Percentiles rank a stretch among this genome's conserved stretches.
These are phyloP conservation scores for Bombus consobrinus DNA, from an alignment of 1,140 invertebrate genomes.

Conservation along the genomic window DNA sequence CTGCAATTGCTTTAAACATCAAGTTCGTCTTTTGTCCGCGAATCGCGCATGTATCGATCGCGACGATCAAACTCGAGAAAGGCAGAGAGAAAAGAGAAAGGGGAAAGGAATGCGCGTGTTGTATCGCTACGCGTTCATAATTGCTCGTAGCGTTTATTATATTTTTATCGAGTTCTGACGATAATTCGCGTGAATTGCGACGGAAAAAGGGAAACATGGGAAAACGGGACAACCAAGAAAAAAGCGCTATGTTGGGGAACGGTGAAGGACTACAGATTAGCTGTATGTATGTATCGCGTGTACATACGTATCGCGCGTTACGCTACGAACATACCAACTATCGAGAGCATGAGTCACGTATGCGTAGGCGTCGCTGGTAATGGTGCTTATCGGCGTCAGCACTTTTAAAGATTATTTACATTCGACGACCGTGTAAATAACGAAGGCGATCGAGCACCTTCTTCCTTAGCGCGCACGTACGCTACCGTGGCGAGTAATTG, in stretches of 20 bases:
- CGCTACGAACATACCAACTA: neutral
- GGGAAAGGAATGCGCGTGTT: constrained; percentile 10
- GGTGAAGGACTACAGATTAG: neutral
- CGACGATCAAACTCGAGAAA: neutral
- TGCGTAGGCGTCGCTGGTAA: constrained; percentile 57
- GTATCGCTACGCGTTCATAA: neutral
- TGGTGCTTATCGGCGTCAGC: constrained; percentile 40
- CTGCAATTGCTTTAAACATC: neutral
- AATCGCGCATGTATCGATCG: neutral
- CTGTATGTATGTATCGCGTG: neutral
- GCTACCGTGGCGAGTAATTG: neutral
- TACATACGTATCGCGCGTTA: constrained; percentile 1
- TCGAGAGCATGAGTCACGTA: constrained; percentile 48
- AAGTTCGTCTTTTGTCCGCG: neutral
- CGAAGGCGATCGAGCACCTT: constrained; percentile 1
- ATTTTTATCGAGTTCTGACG: neutral
- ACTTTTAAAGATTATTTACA: constrained; percentile 59
- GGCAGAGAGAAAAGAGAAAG: constrained; percentile 8
- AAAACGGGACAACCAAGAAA: too few relatives aligned
- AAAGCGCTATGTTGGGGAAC: neutral
- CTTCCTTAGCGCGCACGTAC: neutral
- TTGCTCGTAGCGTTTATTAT: neutral
- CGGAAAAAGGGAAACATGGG: neutral
- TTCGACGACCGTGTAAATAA: constrained; percentile 54
- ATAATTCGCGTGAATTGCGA: neutral